Base-by-base conservation (phyloP, 2,113 vertebrate genomes). In the Macrotis lagotis region DNA sequence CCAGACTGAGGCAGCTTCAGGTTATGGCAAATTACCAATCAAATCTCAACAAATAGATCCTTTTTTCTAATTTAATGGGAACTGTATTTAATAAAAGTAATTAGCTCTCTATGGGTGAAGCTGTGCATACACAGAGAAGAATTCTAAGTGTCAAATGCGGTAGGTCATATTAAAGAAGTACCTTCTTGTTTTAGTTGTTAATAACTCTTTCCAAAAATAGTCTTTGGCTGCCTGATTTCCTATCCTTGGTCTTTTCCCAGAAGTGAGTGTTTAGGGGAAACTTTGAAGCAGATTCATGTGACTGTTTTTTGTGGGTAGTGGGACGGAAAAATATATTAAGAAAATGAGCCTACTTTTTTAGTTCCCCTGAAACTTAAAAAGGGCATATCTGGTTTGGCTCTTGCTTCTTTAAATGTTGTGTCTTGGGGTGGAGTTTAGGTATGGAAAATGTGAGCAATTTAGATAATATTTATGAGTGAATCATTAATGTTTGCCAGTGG, bases 271-370 rank as follows among this genome's bases (percentile, higher is more conserved):
- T 53, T 88, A 1, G 48, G 95, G 96, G 88, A 94, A 95, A 96
- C 22, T 96, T 52, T 93, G 95, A 97, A 55, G 95, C 91, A 94
- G 66, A 97, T 94, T 94, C 96, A 92, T 92, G 90, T 95, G 94
- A 89, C 92, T 95, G 83, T 95, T 92, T 92, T 95, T 92, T 95
- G 92, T 93, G 93, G 91, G 88, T 51, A 93, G 90, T 25, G 89
- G 83, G 92, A 48, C 91, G 95, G 96, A 97, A 98, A 97, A 96
- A 91, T 50, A 88, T 3, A 92, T 93, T 92, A 91, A 95, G 96
- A 91, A 88, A 92, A 94, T 59, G 50, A 92, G 90, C 52, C 94
- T 11, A 91, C 94, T 94, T 97, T 91, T 88, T 94, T 93, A 89
- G 55, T 97, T 97, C 96, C 91, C 96, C 94, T 95, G 95, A 94